Percentiles rank a stretch among this genome's conserved stretches.
phyloP scores from a whole-genome alignment of 2,797 vertebrate genomes.

The Emydoidea blandingii region DNA sequence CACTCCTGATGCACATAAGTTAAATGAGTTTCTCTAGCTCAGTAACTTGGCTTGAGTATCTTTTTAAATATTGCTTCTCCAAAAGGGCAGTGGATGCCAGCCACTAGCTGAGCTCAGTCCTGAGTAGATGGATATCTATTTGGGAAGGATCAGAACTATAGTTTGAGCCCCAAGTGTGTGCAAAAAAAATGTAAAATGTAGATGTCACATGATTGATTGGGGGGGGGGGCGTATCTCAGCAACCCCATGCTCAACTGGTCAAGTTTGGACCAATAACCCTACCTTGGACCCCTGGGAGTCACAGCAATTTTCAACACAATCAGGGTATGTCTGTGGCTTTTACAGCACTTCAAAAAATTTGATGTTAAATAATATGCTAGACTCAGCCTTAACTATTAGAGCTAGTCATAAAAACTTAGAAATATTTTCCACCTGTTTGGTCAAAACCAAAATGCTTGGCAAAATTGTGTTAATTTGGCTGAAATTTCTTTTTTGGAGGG shows the following conservation, averaged over 20 bases:
- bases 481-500: background rate
- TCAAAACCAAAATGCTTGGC: background rate
- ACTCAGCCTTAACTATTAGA: background rate
- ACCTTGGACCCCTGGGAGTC: background rate
- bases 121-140: too few species aligned
- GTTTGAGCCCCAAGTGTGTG: too few species aligned
- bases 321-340: background rate
- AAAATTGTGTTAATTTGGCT: background rate
- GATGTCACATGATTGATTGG: too few species aligned
- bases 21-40: background rate
- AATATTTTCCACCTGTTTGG: background rate
- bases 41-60: background rate
- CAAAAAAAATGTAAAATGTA: too few species aligned
- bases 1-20: background rate
- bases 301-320: background rate
- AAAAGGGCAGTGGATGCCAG: too few species aligned
- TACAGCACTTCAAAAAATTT: too few species aligned
- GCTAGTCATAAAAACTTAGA: background rate
- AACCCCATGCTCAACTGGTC: background rate
- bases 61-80: too few species aligned
- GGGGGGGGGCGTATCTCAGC: too few species aligned
- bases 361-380: background rate
- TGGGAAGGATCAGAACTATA: too few species aligned
- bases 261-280: background rate
- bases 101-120: too few species aligned